A percentile compares a stretch with the other conserved stretches of the same genome.
phyloP scores from a whole-genome alignment of 2,888 invertebrate genomes.

The Julus scandinavius region DNA sequence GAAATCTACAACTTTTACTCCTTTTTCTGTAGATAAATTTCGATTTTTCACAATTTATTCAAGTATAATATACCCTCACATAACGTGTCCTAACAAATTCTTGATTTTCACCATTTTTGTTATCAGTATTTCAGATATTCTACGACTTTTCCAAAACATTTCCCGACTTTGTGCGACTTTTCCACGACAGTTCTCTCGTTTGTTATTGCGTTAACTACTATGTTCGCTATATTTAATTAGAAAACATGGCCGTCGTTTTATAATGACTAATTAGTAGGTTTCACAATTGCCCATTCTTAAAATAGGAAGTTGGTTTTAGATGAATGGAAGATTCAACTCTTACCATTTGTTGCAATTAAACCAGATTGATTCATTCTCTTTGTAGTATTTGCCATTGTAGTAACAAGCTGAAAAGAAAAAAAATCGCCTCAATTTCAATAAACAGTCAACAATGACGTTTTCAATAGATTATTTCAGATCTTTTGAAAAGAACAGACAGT shows the following conservation, averaged over 20 bases:
- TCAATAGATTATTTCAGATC: neutral
- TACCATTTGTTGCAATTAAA: slow-evolving; percentile 82
- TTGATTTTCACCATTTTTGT: too few species aligned
- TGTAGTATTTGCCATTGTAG: slow-evolving; percentile 70
- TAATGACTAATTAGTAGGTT: too few species aligned
- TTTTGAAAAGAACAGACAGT: neutral
- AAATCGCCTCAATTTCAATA: slow-evolving; percentile 57
- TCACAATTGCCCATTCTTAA: too few species aligned
- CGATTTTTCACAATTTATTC: too few species aligned
- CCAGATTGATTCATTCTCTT: slow-evolving; percentile 69
- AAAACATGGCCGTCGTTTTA: slow-evolving; percentile 22
- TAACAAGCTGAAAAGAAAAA: slow-evolving; percentile 68
- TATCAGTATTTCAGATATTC: too few species aligned
- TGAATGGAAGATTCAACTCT: slow-evolving; percentile 61
- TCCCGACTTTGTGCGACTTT: neutral
- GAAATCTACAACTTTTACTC: too few species aligned
- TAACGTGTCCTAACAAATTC: neutral
- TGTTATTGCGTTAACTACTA: too few species aligned
- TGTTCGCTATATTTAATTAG: neutral
- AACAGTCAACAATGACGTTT: neutral
- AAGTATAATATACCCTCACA: too few species aligned
- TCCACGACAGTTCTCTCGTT: neutral
- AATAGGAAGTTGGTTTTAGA: neutral
- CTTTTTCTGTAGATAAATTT: too few species aligned
- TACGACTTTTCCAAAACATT: neutral